phyloP scores from a whole-genome alignment of 2,888 invertebrate species.

The Aspidapion aeneum region DNA sequence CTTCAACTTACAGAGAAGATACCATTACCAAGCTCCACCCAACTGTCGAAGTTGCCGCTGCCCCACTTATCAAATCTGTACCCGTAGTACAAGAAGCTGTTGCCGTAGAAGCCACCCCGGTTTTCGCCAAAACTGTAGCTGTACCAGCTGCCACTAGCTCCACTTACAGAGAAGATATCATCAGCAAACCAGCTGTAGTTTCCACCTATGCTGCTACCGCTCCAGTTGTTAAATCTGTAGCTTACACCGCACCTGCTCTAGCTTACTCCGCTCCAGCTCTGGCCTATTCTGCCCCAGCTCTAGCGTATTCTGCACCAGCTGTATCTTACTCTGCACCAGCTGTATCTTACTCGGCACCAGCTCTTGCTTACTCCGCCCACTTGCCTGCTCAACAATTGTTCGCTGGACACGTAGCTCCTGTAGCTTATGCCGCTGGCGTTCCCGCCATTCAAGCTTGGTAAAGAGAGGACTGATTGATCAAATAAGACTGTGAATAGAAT shows the following conservation, averaged over 20 bases:
- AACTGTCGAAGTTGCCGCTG: background rate
- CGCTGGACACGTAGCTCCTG: background rate
- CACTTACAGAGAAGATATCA: slow-evolving; percentile 24
- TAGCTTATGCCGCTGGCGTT: slow-evolving; percentile 14
- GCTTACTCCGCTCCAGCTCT: slow-evolving; percentile 19
- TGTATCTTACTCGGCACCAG: slow-evolving; percentile 19
- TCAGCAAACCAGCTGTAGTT: slow-evolving; percentile 43
- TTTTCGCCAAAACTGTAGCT: slow-evolving; percentile 20
- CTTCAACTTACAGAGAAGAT: slow-evolving; percentile 29
- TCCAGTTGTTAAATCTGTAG: slow-evolving; percentile 24
- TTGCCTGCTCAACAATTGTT: background rate
- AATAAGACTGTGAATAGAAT: slow-evolving; percentile 14
- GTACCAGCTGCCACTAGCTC: slow-evolving; percentile 15
- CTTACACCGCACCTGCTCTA: slow-evolving; percentile 18
- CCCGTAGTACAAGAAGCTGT: slow-evolving; percentile 7
- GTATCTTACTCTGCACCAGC: slow-evolving; percentile 24
- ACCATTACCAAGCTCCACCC: slow-evolving; percentile 17
- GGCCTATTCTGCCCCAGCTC: slow-evolving; percentile 18
- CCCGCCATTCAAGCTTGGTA: slow-evolving; percentile 28
- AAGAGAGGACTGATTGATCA: slow-evolving; percentile 26
- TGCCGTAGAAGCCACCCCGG: slow-evolving; percentile 19
- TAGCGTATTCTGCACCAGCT: slow-evolving; percentile 4
- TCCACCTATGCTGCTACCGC: slow-evolving; percentile 29
- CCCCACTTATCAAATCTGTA: background rate
- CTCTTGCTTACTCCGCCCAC: background rate